These are phyloP conservation scores for Mesorhabditis spiculigera DNA, from an alignment of 2,888 invertebrate species.

Conservation along the genomic window DNA sequence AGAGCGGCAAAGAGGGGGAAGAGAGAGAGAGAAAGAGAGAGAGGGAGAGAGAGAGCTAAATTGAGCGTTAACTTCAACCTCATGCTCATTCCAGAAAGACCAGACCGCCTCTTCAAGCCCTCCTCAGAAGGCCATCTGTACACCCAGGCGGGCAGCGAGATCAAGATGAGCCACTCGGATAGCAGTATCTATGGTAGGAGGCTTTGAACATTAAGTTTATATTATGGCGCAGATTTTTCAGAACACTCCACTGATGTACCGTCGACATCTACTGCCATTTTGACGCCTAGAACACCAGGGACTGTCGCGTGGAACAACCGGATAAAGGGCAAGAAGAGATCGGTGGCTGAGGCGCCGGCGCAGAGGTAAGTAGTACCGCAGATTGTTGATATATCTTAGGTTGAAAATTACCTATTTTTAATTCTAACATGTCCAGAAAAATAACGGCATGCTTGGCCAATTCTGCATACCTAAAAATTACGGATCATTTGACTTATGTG, in stretches of 20 bases:
- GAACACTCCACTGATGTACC: background rate
- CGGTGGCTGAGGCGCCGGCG: background rate
- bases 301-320: background rate
- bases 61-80: too few species aligned
- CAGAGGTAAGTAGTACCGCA: background rate
- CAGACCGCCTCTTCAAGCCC: constrained; percentile 19
- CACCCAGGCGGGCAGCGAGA: constrained; percentile 13
- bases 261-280: background rate
- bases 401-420: too few species aligned
- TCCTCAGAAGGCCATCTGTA: constrained; percentile 17
- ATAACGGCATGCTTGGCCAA: too few species aligned
- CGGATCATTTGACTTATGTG: too few species aligned
- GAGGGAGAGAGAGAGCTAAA: background rate
- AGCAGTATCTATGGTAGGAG: constrained; percentile 31
- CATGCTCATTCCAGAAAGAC: background rate
- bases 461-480: too few species aligned
- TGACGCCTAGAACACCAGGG: background rate
- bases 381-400: too few species aligned
- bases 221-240: background rate
- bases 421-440: too few species aligned
- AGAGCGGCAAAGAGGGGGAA: too few species aligned
- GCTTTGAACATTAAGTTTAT: too few species aligned
- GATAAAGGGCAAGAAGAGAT: constrained; percentile 4
- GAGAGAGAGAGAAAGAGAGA: too few species aligned
- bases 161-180: constrained; percentile 38